These are phyloP conservation scores for Cloeon dipterum DNA, from an alignment of 2,888 invertebrate genomes.

Conservation along the genomic window DNA sequence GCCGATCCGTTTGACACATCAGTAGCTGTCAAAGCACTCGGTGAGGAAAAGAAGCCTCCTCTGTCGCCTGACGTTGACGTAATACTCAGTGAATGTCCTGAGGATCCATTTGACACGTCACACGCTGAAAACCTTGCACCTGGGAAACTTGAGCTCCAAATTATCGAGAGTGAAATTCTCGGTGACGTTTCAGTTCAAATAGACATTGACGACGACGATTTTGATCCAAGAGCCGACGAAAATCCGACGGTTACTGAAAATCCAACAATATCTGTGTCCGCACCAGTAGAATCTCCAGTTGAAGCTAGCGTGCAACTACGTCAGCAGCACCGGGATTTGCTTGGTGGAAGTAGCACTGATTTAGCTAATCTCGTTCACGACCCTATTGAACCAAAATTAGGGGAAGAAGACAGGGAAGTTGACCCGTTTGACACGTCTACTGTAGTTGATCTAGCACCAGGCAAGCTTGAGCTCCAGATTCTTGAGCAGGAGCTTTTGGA, in stretches of 20 bases:
- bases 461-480: constrained; percentile 52
- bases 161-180: constrained; percentile 31
- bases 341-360: constrained; percentile 56
- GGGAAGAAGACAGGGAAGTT: constrained; percentile 23
- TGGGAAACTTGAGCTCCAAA: constrained; percentile 31
- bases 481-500: constrained; percentile 50
- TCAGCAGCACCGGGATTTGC: constrained; percentile 30
- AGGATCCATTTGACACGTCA: constrained; percentile 68
- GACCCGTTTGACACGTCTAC: constrained; percentile 77
- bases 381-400: constrained; percentile 32
- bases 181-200: constrained; percentile 13
- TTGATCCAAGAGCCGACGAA: constrained; percentile 12
- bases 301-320: constrained; percentile 12
- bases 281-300: constrained; percentile 31
- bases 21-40: constrained; percentile 15
- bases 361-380: constrained; percentile 40
- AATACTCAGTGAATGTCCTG: constrained; percentile 9
- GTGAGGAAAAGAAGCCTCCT: constrained; percentile 6
- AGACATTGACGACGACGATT: constrained; percentile 10
- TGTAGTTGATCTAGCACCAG: constrained; percentile 45
- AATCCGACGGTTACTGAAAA: constrained; percentile 5
- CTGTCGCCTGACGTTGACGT: constrained; percentile 9
- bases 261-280: constrained; percentile 34
- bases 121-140: constrained; percentile 56
- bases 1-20: constrained; percentile 24